Evolutionary conservation across 1,140 invertebrate species (phyloP).

Genomic region (Conus ventricosus): DNA sequence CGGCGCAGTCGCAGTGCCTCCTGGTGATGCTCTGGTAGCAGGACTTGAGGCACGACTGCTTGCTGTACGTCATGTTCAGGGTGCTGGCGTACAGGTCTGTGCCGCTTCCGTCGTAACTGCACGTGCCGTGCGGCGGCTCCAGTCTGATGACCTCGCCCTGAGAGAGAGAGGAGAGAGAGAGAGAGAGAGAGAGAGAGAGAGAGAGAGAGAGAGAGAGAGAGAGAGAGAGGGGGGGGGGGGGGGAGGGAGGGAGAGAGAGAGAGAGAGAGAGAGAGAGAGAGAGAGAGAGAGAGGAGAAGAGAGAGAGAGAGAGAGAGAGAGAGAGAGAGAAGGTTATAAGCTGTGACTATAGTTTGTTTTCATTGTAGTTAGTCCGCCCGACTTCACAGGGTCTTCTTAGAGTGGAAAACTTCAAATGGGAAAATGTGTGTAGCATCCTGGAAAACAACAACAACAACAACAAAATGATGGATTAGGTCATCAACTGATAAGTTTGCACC

Average conservation of each 20-base stretch:
- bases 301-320: neutral
- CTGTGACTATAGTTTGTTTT: too few species aligned
- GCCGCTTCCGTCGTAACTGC: conserved; percentile 35
- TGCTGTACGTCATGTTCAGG: conserved; percentile 52
- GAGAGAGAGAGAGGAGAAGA: neutral
- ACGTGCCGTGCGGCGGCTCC: conserved; percentile 57
- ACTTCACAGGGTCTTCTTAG: too few species aligned
- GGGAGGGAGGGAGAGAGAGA: neutral
- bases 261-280: neutral
- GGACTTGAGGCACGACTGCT: conserved; percentile 63
- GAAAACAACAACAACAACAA: too few species aligned
- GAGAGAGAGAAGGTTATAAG: neutral
- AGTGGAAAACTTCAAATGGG: too few species aligned
- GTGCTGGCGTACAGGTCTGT: conserved; percentile 50
- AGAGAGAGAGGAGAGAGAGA: neutral
- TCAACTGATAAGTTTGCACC: too few species aligned
- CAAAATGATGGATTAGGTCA: too few species aligned
- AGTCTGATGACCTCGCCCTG: conserved; percentile 56
- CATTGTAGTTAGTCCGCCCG: too few species aligned
- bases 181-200: neutral
- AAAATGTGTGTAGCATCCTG: too few species aligned
- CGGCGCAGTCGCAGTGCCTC: conserved; percentile 52
- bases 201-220: neutral
- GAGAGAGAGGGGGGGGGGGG: neutral
- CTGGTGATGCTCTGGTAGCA: conserved; percentile 58